Evolutionary conservation across 2,888 invertebrate species (phyloP).

Genomic region (Caenorhabditis auriculariae): DNA sequence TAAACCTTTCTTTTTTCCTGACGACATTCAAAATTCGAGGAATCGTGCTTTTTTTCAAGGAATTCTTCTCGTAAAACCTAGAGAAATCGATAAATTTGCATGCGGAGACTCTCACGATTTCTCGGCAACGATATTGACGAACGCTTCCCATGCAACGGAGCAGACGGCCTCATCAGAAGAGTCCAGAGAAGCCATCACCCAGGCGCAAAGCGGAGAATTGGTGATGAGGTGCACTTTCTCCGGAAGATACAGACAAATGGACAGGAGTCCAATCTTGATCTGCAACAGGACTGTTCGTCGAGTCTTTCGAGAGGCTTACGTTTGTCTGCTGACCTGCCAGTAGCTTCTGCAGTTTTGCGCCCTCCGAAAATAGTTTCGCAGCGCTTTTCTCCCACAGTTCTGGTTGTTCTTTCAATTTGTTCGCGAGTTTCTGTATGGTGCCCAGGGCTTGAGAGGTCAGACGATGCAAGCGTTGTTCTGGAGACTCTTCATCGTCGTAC

Average conservation of each 20-base stretch:
- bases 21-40: conserved; percentile 42
- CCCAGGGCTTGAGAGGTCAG: conserved; percentile 17
- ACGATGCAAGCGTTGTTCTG: conserved; percentile 12
- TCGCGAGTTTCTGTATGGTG: conserved; percentile 2
- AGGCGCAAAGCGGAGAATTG: conserved; percentile 3
- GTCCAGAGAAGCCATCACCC: conserved; percentile 8
- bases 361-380: conserved; percentile 9
- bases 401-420: too few species aligned
- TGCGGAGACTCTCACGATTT: conserved; percentile 2
- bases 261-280: conserved; percentile 7
- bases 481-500: conserved; percentile 18
- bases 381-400: conserved; percentile 8
- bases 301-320: conserved; percentile 1
- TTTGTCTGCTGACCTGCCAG: conserved; percentile 7
- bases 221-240: conserved; percentile 1
- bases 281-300: background rate
- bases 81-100: background rate
- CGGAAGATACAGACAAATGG: conserved; percentile 5
- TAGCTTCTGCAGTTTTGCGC: conserved; percentile 14
- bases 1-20: conserved; percentile 39
- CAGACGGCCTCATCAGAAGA: conserved; percentile 8
- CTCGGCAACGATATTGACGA: conserved; percentile 1
- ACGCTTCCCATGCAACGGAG: conserved; percentile 2
- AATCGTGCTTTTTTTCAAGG: conserved; percentile 40
- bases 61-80: conserved; percentile 27